Conservation (phyloP, 2,113 vertebrate genomes). For the Glaucomys volans region DNA sequence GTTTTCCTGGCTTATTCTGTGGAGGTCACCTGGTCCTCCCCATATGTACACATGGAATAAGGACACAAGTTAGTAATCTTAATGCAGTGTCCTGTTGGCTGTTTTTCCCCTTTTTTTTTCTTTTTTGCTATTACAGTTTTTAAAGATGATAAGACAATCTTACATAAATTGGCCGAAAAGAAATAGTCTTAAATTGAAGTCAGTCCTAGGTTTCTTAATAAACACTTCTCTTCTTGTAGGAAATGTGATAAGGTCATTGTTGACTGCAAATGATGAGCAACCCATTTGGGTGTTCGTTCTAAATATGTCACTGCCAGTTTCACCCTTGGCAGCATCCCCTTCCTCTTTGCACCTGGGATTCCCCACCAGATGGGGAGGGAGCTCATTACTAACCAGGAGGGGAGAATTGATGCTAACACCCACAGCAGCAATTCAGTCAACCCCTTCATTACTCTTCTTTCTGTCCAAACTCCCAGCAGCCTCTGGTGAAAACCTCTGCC, state of each 20-base stretch:
- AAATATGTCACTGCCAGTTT: slow-evolving; percentile 70
- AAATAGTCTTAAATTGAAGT: slow-evolving; percentile 28
- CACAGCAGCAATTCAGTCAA: slow-evolving; percentile 64
- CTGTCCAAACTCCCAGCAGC: slow-evolving; percentile 61
- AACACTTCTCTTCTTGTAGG: slow-evolving; percentile 55
- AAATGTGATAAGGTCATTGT: slow-evolving; percentile 65
- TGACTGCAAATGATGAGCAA: slow-evolving; percentile 56
- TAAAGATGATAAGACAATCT: neutral
- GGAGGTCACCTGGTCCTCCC: neutral
- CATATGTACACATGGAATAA: neutral
- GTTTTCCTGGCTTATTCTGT: neutral
- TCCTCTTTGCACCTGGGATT: slow-evolving; percentile 56
- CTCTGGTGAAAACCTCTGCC: slow-evolving; percentile 54
- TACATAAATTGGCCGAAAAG: neutral
- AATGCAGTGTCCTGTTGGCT: neutral
- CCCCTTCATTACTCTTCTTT: slow-evolving; percentile 70
- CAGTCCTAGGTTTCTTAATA: slow-evolving; percentile 20
- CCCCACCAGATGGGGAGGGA: slow-evolving; percentile 64
- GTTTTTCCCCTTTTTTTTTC: no score
- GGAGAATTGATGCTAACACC: slow-evolving; percentile 49
- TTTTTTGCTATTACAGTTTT: neutral
- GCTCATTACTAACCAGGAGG: slow-evolving; percentile 63
- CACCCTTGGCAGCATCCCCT: slow-evolving; percentile 65
- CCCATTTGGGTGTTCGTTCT: slow-evolving; percentile 55
- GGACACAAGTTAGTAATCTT: neutral